A percentile compares a stretch with the other conserved stretches of the same genome.
These are phyloP conservation scores for Agrochola lychnidis DNA, from an alignment of 2,888 invertebrate genomes.

Conservation along the genomic window DNA sequence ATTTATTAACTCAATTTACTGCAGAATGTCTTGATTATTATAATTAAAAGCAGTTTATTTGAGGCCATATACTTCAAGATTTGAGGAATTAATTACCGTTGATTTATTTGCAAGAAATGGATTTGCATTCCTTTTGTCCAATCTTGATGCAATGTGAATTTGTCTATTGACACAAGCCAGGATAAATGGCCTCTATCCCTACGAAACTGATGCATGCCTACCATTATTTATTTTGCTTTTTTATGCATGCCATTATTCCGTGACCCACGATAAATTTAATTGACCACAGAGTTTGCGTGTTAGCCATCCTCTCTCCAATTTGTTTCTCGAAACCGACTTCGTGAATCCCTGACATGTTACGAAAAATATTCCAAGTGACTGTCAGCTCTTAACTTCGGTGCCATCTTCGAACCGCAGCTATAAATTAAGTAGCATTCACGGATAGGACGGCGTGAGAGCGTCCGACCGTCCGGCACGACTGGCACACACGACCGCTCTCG, in stretches of 20 bases:
- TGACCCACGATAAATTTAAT: conserved; percentile 51
- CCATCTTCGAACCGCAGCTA: conserved; percentile 64
- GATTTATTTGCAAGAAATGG: neutral
- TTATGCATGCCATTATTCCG: conserved; percentile 18
- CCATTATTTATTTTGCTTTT: neutral
- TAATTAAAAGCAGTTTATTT: conserved; percentile 22
- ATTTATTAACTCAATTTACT: conserved; percentile 38
- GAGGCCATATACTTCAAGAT: neutral
- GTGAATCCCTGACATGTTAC: conserved; percentile 60
- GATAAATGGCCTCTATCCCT: neutral
- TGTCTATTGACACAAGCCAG: neutral
- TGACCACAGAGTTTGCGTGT: conserved; percentile 55
- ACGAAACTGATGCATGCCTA: neutral
- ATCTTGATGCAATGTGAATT: neutral
- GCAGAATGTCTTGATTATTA: conserved; percentile 15
- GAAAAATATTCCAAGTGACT: conserved; percentile 63
- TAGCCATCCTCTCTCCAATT: conserved; percentile 41
- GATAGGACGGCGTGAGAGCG: conserved; percentile 77
- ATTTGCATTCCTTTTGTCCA: neutral
- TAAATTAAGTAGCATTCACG: conserved; percentile 71
- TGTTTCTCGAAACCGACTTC: conserved; percentile 50
- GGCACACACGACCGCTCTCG: conserved; percentile 70
- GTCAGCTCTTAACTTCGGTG: conserved; percentile 63
- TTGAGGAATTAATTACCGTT: conserved; percentile 4
- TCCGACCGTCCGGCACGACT: conserved; percentile 84